Evolutionary conservation across 2,113 vertebrate species (phyloP).

Genomic region (Paramormyrops kingsleyae): DNA sequence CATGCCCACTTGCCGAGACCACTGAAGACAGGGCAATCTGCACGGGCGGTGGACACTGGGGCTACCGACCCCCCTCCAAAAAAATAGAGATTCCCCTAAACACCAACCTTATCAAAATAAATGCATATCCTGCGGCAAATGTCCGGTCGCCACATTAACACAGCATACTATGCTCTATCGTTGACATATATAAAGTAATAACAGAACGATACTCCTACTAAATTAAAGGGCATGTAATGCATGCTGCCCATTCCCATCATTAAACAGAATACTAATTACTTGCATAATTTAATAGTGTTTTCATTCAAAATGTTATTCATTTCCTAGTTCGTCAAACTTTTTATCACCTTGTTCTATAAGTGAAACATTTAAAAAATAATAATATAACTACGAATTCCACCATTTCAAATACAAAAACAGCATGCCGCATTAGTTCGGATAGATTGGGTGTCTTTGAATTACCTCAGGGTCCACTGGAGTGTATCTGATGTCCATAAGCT

Average conservation of each 20-base stretch:
- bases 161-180: background rate
- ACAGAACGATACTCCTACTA: background rate
- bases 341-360: background rate
- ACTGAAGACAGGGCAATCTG: background rate
- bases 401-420: background rate
- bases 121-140: background rate
- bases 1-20: background rate
- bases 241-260: background rate
- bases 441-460: conserved; percentile 26
- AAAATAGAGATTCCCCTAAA: background rate
- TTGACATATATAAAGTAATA: background rate
- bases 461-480: conserved; percentile 35
- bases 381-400: background rate
- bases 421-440: background rate
- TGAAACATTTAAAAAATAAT: background rate
- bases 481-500: conserved; percentile 37
- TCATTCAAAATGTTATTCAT: background rate
- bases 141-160: background rate
- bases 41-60: background rate
- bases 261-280: background rate
- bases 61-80: background rate
- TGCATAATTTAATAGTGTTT: background rate
- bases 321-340: background rate
- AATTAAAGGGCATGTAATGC: background rate
- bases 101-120: background rate